Evolutionary conservation across 23 tunicate genomes (phyloP).

Genomic region (Halocynthia aurantium): DNA sequence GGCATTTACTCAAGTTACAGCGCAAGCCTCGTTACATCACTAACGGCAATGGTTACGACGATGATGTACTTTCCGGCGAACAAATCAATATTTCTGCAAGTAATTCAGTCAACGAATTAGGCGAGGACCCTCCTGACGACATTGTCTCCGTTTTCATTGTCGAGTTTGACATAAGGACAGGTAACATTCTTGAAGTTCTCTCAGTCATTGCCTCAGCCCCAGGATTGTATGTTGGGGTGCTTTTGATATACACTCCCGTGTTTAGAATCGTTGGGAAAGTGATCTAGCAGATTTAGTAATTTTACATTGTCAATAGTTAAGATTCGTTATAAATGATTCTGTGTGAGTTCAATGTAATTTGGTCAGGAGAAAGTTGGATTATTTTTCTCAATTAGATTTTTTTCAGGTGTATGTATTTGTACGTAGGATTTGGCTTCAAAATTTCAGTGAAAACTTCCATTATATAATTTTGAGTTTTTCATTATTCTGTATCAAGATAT

Average conservation of each 20-base stretch:
- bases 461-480: not conserved
- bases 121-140: slow-evolving; percentile 22
- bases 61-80: not conserved
- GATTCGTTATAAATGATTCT: too few species aligned
- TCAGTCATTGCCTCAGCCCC: not conserved
- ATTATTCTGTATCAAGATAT: not conserved
- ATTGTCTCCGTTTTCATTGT: slow-evolving; percentile 45
- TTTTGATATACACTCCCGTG: not conserved
- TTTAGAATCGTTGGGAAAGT: not conserved
- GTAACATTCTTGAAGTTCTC: slow-evolving; percentile 7
- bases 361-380: too few species aligned
- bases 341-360: too few species aligned
- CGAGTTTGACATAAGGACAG: slow-evolving; percentile 48
- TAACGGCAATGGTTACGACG: not conserved
- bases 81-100: slow-evolving; percentile 2
- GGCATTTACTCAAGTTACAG: not conserved
- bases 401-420: not conserved
- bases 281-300: too few species aligned
- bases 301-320: too few species aligned
- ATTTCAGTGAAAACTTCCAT: not conserved
- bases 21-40: not conserved
- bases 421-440: not conserved
- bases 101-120: not conserved
- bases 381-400: too few species aligned
- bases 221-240: not conserved